Base-by-base conservation (phyloP, 2,888 invertebrate genomes). In the Platerodrilus igneus region DNA sequence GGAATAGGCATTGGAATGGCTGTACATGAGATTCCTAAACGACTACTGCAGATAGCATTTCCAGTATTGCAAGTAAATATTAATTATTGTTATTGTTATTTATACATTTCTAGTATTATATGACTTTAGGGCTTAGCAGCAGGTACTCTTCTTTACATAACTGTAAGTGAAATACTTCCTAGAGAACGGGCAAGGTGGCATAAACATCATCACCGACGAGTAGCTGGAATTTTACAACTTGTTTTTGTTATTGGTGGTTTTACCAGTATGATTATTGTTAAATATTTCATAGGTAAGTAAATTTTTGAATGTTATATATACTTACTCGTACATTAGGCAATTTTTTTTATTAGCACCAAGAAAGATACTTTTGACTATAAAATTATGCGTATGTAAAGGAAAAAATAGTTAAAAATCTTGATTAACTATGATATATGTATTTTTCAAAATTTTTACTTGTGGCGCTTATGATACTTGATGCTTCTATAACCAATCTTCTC, bases 111-210 rank as follows among this genome's bases (percentile, higher is more conserved):
- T 16, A 10, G 16, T 16, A 11, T 15, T 22, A 29, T 9, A n/a
- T n/a, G 27, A 14, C 31, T 29, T 1, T 68, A 81, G 78, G 78
- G 80, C 0, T 55, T 86, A 23, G 85, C 86, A 4, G 86, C 83
- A 1, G 86, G 86, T 1, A 86, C 86, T 1, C 69, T 86, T 1
- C 68, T 86, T 2, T 86, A 86, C 64, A 84, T 86, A 38, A 83
- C 85, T 0, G 79, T 86, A 1, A 81, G 83, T 55, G 86, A 86
- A 64, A 81, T 86, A 25, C 66, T 86, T 22, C 86, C 86, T 1
- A 73, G 86, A 20, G 86, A 86, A 68, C 74, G 84, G 47, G 79
- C 83, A 28, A 73, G 78, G 46, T 86, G 84, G 82, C 84, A 85
- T 60, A 74, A 76, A 52, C 67, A 70, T 52, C 60, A 59, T 17